These are phyloP conservation scores for Acrossocheilus fasciatus DNA, from an alignment of 2,797 vertebrate genomes.

Conservation along the genomic window DNA sequence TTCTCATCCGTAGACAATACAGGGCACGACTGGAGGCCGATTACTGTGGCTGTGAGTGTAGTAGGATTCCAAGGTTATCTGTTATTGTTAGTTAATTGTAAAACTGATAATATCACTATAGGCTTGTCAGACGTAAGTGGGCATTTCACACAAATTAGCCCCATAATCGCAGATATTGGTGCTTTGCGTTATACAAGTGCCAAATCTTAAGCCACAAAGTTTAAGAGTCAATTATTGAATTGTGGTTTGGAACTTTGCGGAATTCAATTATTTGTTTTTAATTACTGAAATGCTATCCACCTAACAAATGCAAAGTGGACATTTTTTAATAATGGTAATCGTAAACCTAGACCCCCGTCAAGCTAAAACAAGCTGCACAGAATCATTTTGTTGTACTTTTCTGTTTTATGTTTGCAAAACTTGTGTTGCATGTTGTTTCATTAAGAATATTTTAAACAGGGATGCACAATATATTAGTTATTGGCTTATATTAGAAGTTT, in stretches of 20 bases:
- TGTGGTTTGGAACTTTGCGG: conserved; percentile 70
- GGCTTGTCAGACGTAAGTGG: conserved; percentile 80
- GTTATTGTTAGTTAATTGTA: conserved; percentile 87
- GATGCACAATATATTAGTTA: background rate
- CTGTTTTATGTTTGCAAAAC: background rate
- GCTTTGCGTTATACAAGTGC: conserved; percentile 29
- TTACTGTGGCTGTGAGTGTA: conserved; percentile 73
- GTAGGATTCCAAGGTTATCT: conserved; percentile 84
- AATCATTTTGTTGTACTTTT: background rate
- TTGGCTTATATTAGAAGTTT: background rate
- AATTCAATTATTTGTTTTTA: conserved; percentile 84
- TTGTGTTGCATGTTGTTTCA: background rate
- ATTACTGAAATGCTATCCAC: conserved; percentile 69
- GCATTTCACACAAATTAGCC: conserved; percentile 83
- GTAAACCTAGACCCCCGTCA: background rate
- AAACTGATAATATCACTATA: conserved; percentile 80
- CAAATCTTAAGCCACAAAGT: conserved; percentile 53
- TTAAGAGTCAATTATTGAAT: conserved; percentile 55
- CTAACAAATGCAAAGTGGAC: conserved; percentile 74
- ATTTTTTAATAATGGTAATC: conserved; percentile 2
- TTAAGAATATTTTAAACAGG: background rate
- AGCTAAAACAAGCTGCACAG: background rate
- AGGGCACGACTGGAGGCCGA: conserved; percentile 70
- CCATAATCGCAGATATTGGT: conserved; percentile 71
- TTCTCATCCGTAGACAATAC: conserved; percentile 64